Evolutionary conservation across 2,113 vertebrate species (phyloP), one percentile per base, ranked within the genome.

Genomic region (Corythoichthys haematopterus): DNA sequence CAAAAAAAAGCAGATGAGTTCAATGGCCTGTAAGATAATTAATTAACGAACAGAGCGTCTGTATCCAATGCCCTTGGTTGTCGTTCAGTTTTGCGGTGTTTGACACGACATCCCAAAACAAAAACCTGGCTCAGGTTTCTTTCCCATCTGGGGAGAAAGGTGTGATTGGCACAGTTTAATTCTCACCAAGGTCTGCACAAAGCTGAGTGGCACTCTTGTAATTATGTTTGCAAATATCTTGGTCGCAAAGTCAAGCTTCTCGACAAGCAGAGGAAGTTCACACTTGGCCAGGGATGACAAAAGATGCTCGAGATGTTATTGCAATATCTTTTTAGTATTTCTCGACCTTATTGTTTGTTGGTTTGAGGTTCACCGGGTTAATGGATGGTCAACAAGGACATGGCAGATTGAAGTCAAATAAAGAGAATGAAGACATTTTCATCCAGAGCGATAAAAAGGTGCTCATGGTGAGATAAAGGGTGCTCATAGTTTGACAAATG

Each of bases 11-110:
- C 75, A 85, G 52, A 78, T 83, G 80, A 89, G 84, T 84, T 84
- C 82, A 85, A 89, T 85, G 83, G 78, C 80, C 88, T 68, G 78
- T 81, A 75, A 84, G 40, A 11, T 62, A 62, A 85, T 86, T 69
- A 84, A 89, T 87, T 83, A 86, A 83, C 79, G 68, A 82, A 84
- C 73, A 83, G 68, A 63, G 66, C 75, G 72, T 64, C 66, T 64
- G 60, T 68, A 82, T 83, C 65, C 75, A 70, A 66, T 77, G 57
- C 50, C 55, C 60, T 78, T 80, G 74, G 70, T 57, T 79, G 63
- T 74, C 66, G 75, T 81, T 78, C 60, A 69, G 65, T 73, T 70
- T 71, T 72, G 40, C 50, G 36, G 55, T 72, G 74, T 82, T 77
- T 70, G 78, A 81, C 66, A 46, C 55, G 46, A 50, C 70, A 37